Evolutionary conservation across 2,888 invertebrate species (phyloP), one percentile per base, ranked within the genome.

Genomic region (Cheiracanthium punctorium): DNA sequence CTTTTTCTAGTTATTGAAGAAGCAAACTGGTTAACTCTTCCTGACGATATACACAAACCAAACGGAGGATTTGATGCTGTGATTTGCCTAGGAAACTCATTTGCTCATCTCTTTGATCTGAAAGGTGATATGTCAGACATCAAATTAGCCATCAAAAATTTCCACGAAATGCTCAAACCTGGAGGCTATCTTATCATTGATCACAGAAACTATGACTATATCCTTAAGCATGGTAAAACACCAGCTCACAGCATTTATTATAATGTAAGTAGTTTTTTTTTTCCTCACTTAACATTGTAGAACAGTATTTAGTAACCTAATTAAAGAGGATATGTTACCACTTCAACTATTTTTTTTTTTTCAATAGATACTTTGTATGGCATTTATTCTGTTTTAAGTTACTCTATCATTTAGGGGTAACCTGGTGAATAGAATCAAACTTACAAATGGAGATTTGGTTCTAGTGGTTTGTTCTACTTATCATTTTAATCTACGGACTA

Each of bases 31-130:
- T 92, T 97, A 90, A 95, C 95, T 0, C 91, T 97, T 1, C 94
- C 95, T 4, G 94, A 95, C 43, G 96, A 97, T 90, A 94, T 97
- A 37, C 92, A 94, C 73, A 88, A 85, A 71, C 93, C 94, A 0
- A 93, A 93, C 2, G 93, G 93, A 14, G 94, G 95, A 77, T 97
- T 96, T 91, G 97, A 97, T 92, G 97, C 97, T 0, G 96, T 97
- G 37, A 95, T 97, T 88, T 97, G 97, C 91, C 93, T 97, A 75
- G 97, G 97, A 70, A 97, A 97, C 92, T 97, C 97, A 0, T 97
- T 97, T 91, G 96, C 97, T 79, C 97, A 97, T 92, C 94, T 97
- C 90, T 94, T 96, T 89, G 96, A 97, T 90, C 94, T 94, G 76
- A 94, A 92, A 89, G 96, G 95, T 0, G 96, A 96, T 92, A 96